Evolutionary conservation across 2,113 vertebrate genomes (phyloP).

Genomic region (Strix uralensis): DNA sequence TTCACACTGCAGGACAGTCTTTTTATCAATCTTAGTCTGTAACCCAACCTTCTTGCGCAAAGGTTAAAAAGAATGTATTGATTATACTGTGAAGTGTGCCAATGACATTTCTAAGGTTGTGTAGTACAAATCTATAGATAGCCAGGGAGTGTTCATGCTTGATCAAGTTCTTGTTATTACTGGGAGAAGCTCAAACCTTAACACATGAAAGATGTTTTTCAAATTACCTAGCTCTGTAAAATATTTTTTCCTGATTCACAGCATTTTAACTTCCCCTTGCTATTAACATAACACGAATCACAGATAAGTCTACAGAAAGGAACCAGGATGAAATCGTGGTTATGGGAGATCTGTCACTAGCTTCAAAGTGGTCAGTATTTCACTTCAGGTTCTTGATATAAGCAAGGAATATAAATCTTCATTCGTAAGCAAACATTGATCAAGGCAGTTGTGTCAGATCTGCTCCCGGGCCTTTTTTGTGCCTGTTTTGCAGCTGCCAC

Average conservation of each 20-base stretch:
- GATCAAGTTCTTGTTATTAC: conserved; percentile 69
- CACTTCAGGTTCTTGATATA: conserved; percentile 26
- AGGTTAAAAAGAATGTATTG: conserved; percentile 73
- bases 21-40: conserved; percentile 66
- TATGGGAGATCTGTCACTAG: conserved; percentile 34
- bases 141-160: conserved; percentile 66
- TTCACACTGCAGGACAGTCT: conserved; percentile 37
- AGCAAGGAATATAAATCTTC: conserved; percentile 7
- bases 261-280: conserved; percentile 20
- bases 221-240: conserved; percentile 41
- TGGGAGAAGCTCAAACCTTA: conserved; percentile 57
- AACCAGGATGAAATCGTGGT: neutral
- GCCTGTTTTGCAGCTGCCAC: neutral
- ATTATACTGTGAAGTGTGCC: conserved; percentile 68
- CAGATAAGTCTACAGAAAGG: neutral
- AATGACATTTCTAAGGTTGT: conserved; percentile 72
- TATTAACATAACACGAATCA: conserved; percentile 40
- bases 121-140: conserved; percentile 72
- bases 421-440: conserved; percentile 8
- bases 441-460: neutral
- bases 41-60: conserved; percentile 59
- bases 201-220: conserved; percentile 54
- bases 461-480: neutral
- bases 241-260: conserved; percentile 57
- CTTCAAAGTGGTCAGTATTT: conserved; percentile 31